Evolutionary conservation across 53 echinoderm and acorn worm genomes (phyloP), one percentile per base, ranked within the genome.

Genomic region (Paelopatides confundens): DNA sequence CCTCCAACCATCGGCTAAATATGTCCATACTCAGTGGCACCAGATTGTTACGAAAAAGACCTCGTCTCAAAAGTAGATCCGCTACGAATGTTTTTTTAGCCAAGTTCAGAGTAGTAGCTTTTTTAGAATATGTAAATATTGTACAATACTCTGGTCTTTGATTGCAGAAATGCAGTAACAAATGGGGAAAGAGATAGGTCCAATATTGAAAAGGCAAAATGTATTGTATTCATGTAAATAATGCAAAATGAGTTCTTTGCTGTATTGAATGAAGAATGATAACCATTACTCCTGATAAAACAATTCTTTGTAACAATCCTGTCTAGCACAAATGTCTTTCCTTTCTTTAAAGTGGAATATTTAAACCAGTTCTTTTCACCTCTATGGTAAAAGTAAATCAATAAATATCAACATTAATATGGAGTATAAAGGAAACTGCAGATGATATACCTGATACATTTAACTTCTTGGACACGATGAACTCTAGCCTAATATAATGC

Each of bases 21-120:
- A 79, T 31, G 79, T 79, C 79, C 79, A 79, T 53, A 79, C 53
- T 15, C 79, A 79, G 54, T 79, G 79, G 79, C 79, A 79, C 52
- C 51, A 53, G 52, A 53, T 79, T 28, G 79, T 79, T 12, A 79
- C 79, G 14, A 79, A 79, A 32, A 50, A 48, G 24, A 21, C 79
- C 31, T 31, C 79, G 2, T 58, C 58, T 6, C 58, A 17, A 58
- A 58, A 58, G 58, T 58, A 58, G 24, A 23, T 58, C 24, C 15
- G 12, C 12, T 43, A 58, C n/a, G 1, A 58, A 13, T 15, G 18
- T 6, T 6, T 58, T 21, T 43, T 43, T 12, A 43, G 43, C 12
- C 43, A 43, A 43, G 43, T 43, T n/a, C n/a, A n/a, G n/a, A n/a
- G n/a, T n/a, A n/a, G n/a, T n/a, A n/a, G n/a, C n/a, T 48, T 48